phyloP scores from a whole-genome alignment of 2,797 vertebrate species.

The Gymnothorax javanicus region DNA sequence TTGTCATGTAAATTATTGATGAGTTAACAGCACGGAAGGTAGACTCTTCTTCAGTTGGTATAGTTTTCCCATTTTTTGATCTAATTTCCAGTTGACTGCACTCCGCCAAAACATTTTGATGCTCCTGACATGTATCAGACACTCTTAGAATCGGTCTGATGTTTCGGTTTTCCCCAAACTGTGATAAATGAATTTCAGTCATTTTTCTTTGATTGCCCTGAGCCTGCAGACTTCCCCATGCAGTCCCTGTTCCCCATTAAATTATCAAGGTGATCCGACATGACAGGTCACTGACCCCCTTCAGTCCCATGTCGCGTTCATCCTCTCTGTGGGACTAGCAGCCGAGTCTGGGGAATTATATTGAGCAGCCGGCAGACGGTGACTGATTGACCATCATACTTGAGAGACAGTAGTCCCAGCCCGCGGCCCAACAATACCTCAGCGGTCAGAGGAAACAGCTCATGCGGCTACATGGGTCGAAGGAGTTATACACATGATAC shows the following conservation, averaged over 20 bases:
- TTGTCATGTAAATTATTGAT: background rate
- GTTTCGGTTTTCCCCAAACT: background rate
- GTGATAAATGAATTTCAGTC: background rate
- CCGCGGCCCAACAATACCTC: background rate
- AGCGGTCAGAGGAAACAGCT: background rate
- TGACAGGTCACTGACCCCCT: slow-evolving; percentile 9
- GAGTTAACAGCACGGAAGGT: background rate
- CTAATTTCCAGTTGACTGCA: background rate
- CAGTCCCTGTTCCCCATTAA: background rate
- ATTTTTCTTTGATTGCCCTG: background rate
- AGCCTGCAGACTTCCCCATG: background rate
- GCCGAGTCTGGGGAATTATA: background rate
- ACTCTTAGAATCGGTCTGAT: background rate
- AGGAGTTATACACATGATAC: background rate
- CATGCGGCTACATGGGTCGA: background rate
- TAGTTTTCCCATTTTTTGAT: background rate
- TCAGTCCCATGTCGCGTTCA: background rate
- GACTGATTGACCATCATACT: background rate
- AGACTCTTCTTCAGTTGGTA: background rate
- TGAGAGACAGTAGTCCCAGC: background rate
- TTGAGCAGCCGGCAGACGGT: background rate
- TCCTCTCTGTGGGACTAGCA: background rate
- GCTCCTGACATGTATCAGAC: background rate
- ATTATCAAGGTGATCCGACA: slow-evolving; percentile 8
- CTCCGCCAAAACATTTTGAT: background rate